phyloP scores from a whole-genome alignment of 2,888 invertebrate genomes.

The Parnassius apollo region DNA sequence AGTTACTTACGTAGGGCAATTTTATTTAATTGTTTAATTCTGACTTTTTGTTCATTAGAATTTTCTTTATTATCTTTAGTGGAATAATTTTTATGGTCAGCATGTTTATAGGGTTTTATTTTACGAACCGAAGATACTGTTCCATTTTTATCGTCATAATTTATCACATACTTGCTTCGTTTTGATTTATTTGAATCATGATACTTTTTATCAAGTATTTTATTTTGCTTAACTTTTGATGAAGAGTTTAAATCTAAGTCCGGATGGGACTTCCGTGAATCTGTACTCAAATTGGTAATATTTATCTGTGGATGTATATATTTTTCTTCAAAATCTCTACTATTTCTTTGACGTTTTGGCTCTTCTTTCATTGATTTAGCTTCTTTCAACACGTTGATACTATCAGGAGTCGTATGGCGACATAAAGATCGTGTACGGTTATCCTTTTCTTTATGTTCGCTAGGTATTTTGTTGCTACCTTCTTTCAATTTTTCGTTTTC shows the following conservation, averaged over 20 bases:
- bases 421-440: conserved; percentile 6
- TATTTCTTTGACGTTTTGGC: conserved; percentile 1
- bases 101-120: conserved; percentile 51
- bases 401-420: conserved; percentile 9
- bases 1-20: conserved; percentile 73
- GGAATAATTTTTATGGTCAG: conserved; percentile 55
- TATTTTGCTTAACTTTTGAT: conserved; percentile 29
- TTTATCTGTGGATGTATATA: conserved; percentile 24
- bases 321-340: conserved; percentile 22
- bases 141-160: conserved; percentile 75
- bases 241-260: conserved; percentile 25
- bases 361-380: not conserved
- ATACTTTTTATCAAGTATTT: conserved; percentile 33
- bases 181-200: conserved; percentile 42
- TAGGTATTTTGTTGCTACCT: not conserved
- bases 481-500: conserved; percentile 2
- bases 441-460: conserved; percentile 2
- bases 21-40: conserved; percentile 57
- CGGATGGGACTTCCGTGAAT: conserved; percentile 6
- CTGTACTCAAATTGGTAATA: conserved; percentile 28
- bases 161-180: conserved; percentile 68
- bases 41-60: conserved; percentile 48
- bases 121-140: conserved; percentile 71
- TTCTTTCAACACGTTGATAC: conserved; percentile 1
- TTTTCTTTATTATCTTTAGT: conserved; percentile 54